These are phyloP conservation scores for Cuculus canorus DNA, from an alignment of 2,797 vertebrate genomes.

Conservation along the genomic window DNA sequence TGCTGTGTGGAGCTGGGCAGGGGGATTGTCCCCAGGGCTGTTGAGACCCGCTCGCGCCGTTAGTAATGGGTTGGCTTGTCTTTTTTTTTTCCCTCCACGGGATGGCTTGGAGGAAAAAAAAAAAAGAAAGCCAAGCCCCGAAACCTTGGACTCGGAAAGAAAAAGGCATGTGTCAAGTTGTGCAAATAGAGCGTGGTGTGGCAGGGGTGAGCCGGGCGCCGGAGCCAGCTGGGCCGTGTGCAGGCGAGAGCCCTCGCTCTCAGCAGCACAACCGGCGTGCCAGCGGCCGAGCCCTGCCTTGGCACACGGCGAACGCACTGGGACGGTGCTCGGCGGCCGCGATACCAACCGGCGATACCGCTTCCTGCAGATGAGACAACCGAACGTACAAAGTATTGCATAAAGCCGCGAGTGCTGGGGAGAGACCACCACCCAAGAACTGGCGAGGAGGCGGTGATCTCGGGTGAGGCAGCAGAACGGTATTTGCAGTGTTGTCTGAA, in stretches of 20 bases:
- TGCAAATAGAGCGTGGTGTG: neutral
- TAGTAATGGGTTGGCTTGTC: neutral
- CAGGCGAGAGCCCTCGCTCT: neutral
- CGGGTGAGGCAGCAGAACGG: neutral
- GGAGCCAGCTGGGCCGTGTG: neutral
- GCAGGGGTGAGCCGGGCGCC: neutral
- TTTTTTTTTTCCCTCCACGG: neutral
- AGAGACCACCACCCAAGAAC: neutral
- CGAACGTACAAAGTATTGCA: neutral
- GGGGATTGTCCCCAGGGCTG: neutral
- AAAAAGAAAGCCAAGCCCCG: neutral
- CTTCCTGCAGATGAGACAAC: neutral
- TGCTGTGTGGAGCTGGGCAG: neutral
- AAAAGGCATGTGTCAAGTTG: neutral
- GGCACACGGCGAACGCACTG: neutral
- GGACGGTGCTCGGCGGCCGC: neutral
- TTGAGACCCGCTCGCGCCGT: fast-evolving
- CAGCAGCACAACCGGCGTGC: fast-evolving
- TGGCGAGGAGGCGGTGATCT: neutral
- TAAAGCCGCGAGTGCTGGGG: neutral
- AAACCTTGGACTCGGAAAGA: conserved; percentile 22
- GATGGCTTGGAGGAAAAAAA: neutral
- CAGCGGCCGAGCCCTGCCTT: no score
- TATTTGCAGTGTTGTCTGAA: neutral
- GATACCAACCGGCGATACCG: fast-evolving